Conservation (phyloP, 2,888 invertebrate species). For the Polydesmus complanatus region DNA sequence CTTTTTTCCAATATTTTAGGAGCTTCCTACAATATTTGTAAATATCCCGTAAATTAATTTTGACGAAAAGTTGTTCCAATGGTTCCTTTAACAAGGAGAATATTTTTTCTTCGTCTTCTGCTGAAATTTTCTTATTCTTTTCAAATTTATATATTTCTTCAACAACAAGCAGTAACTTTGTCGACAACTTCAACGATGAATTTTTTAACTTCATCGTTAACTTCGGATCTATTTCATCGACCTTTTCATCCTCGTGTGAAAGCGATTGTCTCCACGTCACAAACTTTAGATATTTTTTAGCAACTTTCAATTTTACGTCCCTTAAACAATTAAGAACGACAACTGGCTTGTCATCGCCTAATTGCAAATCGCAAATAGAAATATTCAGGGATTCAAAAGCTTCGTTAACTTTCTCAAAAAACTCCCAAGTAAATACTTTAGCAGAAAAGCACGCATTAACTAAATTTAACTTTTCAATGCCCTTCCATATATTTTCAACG, state of each 20-base stretch:
- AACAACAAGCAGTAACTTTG: conserved; percentile 3
- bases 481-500: not conserved
- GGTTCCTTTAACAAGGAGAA: not conserved
- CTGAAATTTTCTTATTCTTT: not conserved
- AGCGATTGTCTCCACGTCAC: too few relatives aligned
- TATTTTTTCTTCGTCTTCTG: not conserved
- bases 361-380: not conserved
- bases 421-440: conserved; percentile 1
- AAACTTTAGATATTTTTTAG: too few relatives aligned
- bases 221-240: not conserved
- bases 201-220: not conserved
- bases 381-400: not conserved
- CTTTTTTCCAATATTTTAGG: not conserved
- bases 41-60: not conserved
- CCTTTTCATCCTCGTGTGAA: not conserved
- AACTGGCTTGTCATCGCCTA: not conserved
- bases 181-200: not conserved
- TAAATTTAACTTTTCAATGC: not conserved
- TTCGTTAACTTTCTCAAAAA: not conserved
- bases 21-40: not conserved
- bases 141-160: conserved; percentile 10
- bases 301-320: too few relatives aligned
- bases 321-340: too few relatives aligned
- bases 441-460: not conserved
- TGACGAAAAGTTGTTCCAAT: not conserved